Evolutionary conservation across 1,140 invertebrate genomes (phyloP).

Genomic region (Brachionus asplanchnoidis): DNA sequence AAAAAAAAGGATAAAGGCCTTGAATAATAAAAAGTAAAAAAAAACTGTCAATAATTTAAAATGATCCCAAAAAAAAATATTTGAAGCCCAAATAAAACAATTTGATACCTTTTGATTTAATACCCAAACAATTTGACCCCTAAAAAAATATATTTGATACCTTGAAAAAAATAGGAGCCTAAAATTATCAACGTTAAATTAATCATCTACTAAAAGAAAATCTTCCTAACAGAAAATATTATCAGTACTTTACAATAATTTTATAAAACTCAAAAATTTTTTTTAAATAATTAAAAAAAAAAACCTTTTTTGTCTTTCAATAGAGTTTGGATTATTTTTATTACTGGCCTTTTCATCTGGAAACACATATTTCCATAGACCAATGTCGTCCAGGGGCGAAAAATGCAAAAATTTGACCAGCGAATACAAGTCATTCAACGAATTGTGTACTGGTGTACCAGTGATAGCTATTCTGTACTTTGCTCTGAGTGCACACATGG

Average conservation of each 20-base stretch:
- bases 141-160: too few relatives aligned
- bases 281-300: not conserved
- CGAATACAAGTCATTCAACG: slow-evolving; percentile 79
- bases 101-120: too few relatives aligned
- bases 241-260: too few relatives aligned
- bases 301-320: slow-evolving; percentile 34
- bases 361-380: slow-evolving; percentile 59
- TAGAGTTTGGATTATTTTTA: not conserved
- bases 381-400: slow-evolving; percentile 79
- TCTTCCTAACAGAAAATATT: too few relatives aligned
- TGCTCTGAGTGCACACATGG: slow-evolving; percentile 65
- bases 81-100: not conserved
- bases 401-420: slow-evolving; percentile 76
- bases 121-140: too few relatives aligned
- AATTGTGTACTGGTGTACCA: slow-evolving; percentile 91
- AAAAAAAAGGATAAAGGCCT: too few relatives aligned
- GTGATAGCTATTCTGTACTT: slow-evolving; percentile 76
- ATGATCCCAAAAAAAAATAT: not conserved
- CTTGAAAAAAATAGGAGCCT: too few relatives aligned
- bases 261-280: not conserved
- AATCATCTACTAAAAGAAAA: too few relatives aligned
- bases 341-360: not conserved
- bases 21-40: too few relatives aligned
- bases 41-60: not conserved
- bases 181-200: too few relatives aligned